phyloP scores from a whole-genome alignment of 2,113 vertebrate species.

The Urocynchramus pylzowi region DNA sequence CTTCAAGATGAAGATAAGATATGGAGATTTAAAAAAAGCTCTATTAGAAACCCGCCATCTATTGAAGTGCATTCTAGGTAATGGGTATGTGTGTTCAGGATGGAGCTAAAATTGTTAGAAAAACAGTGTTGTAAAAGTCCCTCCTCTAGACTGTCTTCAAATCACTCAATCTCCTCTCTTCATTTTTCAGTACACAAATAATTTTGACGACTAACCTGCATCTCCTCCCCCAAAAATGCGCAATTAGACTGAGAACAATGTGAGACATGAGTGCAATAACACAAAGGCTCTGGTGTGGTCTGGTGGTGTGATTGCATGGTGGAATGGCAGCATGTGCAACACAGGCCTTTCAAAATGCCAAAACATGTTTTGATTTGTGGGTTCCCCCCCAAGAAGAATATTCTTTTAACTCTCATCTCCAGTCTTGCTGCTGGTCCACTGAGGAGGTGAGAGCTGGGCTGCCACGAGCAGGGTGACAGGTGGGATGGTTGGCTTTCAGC shows the following conservation, averaged over 20 bases:
- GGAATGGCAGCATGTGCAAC: background rate
- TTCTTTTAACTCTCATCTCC: background rate
- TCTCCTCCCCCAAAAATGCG: background rate
- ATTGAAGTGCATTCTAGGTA: constrained; percentile 34
- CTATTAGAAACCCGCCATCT: background rate
- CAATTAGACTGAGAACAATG: background rate
- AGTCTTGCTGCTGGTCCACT: background rate
- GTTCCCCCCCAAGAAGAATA: rapidly evolving
- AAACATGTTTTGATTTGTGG: background rate
- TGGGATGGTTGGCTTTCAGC: background rate
- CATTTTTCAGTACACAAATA: background rate
- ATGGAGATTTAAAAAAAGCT: background rate
- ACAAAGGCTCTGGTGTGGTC: rapidly evolving
- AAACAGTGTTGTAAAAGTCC: background rate
- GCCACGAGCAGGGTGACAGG: background rate
- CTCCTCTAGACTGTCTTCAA: background rate
- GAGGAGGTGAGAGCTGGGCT: background rate
- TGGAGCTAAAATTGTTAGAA: background rate
- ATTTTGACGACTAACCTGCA: background rate
- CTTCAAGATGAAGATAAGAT: constrained; percentile 54
- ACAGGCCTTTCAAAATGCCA: background rate
- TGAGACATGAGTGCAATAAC: background rate
- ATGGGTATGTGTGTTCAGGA: background rate
- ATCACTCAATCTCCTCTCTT: background rate
- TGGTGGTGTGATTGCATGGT: background rate